Percentiles rank a stretch among this genome's conserved stretches.
These are phyloP conservation scores for Aricia agestis DNA, from an alignment of 1,140 invertebrate species.

Conservation along the genomic window DNA sequence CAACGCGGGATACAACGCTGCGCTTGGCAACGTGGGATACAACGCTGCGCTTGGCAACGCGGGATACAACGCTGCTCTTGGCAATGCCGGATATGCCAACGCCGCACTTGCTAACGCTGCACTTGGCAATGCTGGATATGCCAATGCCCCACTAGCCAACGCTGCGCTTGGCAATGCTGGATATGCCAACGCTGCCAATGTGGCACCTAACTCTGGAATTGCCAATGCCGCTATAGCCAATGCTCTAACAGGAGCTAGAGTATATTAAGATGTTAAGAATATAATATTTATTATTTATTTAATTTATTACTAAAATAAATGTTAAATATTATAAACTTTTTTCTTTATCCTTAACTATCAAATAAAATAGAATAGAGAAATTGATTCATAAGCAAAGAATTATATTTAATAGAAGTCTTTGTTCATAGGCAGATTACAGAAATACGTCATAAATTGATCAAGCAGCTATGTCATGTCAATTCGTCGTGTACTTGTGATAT, in stretches of 20 bases:
- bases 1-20: background rate
- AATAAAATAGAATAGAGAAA: background rate
- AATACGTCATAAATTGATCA: too few relatives aligned
- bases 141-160: background rate
- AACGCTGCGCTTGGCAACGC: background rate
- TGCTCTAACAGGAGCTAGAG: background rate
- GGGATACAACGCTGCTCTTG: background rate
- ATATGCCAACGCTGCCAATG: background rate
- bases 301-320: conserved; percentile 8
- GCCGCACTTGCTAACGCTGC: background rate
- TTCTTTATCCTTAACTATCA: background rate
- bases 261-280: conserved; percentile 6
- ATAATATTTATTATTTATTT: conserved; percentile 6
- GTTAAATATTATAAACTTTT: background rate
- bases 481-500: too few relatives aligned
- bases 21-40: background rate
- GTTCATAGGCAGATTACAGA: too few relatives aligned
- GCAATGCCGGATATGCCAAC: background rate
- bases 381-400: too few relatives aligned
- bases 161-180: background rate
- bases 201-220: background rate
- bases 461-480: too few relatives aligned
- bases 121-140: background rate
- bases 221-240: background rate
- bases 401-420: too few relatives aligned